Evolutionary conservation across 2,888 invertebrate genomes (phyloP), one percentile per base, ranked within the genome.

Genomic region (Drosophila melanocephala): DNA sequence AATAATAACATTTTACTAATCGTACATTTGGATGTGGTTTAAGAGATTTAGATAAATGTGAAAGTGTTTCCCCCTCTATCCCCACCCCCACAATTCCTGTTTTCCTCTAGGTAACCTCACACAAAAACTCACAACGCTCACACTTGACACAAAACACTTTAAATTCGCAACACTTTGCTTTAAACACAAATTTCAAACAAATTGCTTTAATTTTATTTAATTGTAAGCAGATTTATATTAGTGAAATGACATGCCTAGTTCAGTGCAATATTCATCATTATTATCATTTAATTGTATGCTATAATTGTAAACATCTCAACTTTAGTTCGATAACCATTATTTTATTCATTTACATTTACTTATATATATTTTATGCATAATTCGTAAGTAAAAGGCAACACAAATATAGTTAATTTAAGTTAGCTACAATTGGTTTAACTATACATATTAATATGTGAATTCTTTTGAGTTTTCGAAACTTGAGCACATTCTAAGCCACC

Each of bases 11-110:
- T 83, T 87, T 87, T 85, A 83, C 81, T 89, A 83, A 81, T 87
- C 83, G 62, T 75, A 87, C 79, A 81, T 81, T 89, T 85, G 81
- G 81, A 89, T 89, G 86, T 87, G 88, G 89, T 89, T 81, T 75
- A 85, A 85, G 79, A 81, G 63, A 83, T 72, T 81, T 89, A 86
- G 86, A 77, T 89, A 87, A 89, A 83, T 87, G 83, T 87, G 75
- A 87, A 89, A 77, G 79, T 87, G 80, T 81, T 68, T 44, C 42
- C 70, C 32, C 35, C 10, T 35, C 14, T 47, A 28, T 32, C 32
- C 37, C 37, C 19, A n/a, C 26, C 16, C 16, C 9, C 22, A 47
- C 7, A 44, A 22, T 22, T 53, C 55, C 35, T 14, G 56, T 60
- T 61, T 75, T 55, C 65, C 66, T 14, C 55, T 67, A 66, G 50